Conservation (phyloP, 2,113 vertebrate genomes). For the Carassius carassius region DNA sequence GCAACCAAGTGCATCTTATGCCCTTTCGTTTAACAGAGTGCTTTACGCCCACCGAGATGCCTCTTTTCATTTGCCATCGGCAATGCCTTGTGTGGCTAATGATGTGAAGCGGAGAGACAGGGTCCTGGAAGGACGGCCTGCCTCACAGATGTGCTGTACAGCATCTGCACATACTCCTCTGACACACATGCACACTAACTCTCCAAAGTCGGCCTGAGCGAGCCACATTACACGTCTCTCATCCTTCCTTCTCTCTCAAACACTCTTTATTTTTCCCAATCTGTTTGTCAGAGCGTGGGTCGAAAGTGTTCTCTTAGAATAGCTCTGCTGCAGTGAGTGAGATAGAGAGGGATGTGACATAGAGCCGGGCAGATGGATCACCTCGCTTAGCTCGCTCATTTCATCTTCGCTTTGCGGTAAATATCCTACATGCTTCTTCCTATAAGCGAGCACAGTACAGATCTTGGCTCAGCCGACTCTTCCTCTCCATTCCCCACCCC, state of each 20-base stretch:
- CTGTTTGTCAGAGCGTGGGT: slow-evolving; percentile 64
- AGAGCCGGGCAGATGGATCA: slow-evolving; percentile 26
- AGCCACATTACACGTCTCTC: background rate
- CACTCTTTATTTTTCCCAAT: slow-evolving; percentile 49
- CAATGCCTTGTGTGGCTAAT: slow-evolving; percentile 37
- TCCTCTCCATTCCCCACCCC: slow-evolving; percentile 13
- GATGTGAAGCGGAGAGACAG: slow-evolving; percentile 34
- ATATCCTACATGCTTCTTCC: slow-evolving; percentile 3
- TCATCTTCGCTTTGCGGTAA: slow-evolving; percentile 21
- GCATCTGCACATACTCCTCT: slow-evolving; percentile 27
- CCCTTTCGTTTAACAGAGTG: slow-evolving; percentile 25
- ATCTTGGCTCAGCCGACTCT: slow-evolving; percentile 5
- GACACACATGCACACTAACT: slow-evolving; percentile 2
- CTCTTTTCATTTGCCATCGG: slow-evolving; percentile 12
- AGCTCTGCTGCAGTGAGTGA: slow-evolving; percentile 61
- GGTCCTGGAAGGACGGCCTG: background rate
- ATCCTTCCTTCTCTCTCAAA: slow-evolving; percentile 19
- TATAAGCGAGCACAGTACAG: slow-evolving; percentile 6
- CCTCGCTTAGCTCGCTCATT: background rate
- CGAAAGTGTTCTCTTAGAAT: slow-evolving; percentile 63
- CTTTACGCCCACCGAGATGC: background rate
- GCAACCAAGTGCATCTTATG: background rate
- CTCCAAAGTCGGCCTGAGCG: background rate
- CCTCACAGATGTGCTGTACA: slow-evolving; percentile 28
- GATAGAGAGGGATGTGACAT: slow-evolving; percentile 15